Evolutionary conservation across 2,888 invertebrate genomes (phyloP).

Genomic region (Megamerina dolium): DNA sequence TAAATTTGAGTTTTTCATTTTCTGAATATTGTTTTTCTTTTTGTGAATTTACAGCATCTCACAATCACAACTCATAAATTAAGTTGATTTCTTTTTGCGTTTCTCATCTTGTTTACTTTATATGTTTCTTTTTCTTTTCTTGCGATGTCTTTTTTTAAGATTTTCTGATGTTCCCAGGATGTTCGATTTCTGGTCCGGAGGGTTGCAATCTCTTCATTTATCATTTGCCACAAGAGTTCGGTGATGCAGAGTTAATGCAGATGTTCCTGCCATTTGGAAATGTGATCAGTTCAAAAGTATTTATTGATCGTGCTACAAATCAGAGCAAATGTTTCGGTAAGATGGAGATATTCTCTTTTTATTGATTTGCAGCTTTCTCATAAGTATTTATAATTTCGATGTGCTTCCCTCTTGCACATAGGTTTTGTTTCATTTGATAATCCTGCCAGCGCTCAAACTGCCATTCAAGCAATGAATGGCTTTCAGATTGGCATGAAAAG

Average conservation of each 20-base stretch:
- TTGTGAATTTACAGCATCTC: no score
- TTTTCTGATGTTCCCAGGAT: slow-evolving; percentile 74
- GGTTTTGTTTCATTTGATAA: slow-evolving; percentile 99
- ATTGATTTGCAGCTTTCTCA: no score
- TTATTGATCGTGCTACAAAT: slow-evolving; percentile 99
- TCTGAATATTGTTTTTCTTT: no score
- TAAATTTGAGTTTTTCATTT: no score
- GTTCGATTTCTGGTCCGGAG: slow-evolving; percentile 96
- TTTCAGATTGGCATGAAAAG: slow-evolving; percentile 99
- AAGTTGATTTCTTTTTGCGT: slow-evolving; percentile 6
- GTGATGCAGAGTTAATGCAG: slow-evolving; percentile 98
- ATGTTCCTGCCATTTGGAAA: slow-evolving; percentile 99
- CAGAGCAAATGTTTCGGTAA: slow-evolving; percentile 99
- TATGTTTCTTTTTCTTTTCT: slow-evolving; percentile 25
- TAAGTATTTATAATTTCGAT: not conserved
- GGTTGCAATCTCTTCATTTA: slow-evolving; percentile 99
- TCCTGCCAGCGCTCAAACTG: slow-evolving; percentile 94
- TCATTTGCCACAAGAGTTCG: slow-evolving; percentile 99
- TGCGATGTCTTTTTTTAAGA: slow-evolving; percentile 61
- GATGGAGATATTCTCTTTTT: no score
- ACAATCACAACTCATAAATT: slow-evolving; percentile 13
- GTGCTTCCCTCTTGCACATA: slow-evolving; percentile 42
- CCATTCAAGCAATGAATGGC: slow-evolving; percentile 99
- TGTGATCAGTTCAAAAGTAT: slow-evolving; percentile 99
- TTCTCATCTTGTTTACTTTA: no score